Evolutionary conservation across 2,888 invertebrate species (phyloP).

Genomic region (Ellobium chinense): DNA sequence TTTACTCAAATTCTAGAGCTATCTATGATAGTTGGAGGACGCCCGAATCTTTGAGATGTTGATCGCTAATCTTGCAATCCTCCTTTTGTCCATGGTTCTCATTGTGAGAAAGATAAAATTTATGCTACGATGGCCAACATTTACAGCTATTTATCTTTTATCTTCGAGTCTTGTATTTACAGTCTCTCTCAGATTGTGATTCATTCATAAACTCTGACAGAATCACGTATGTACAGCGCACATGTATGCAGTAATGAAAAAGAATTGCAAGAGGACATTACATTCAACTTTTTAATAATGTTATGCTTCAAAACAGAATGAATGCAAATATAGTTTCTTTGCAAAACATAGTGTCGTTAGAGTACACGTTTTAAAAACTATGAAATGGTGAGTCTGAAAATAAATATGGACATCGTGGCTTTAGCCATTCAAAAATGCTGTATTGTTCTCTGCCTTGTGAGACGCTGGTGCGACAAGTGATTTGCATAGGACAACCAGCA

Average conservation of each 20-base stretch:
- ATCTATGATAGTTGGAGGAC: no score
- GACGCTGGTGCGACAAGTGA: not conserved
- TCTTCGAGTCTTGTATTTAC: no score
- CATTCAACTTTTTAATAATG: not conserved
- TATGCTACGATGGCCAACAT: no score
- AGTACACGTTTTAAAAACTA: not conserved
- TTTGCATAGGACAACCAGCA: no score
- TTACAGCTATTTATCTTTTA: no score
- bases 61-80: no score
- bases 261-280: not conserved
- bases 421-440: not conserved
- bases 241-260: not conserved
- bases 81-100: no score
- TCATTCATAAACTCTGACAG: no score
- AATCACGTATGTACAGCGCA: not conserved
- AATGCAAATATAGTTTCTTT: not conserved
- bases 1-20: no score
- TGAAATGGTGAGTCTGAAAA: not conserved
- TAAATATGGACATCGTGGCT: not conserved
- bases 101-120: no score
- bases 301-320: not conserved
- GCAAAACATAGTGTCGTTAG: not conserved
- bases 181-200: no score
- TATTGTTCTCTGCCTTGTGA: not conserved
- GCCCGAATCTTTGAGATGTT: no score